Evolutionary conservation across 1,140 invertebrate genomes (phyloP).

Genomic region (Lutraria rhynchaena): DNA sequence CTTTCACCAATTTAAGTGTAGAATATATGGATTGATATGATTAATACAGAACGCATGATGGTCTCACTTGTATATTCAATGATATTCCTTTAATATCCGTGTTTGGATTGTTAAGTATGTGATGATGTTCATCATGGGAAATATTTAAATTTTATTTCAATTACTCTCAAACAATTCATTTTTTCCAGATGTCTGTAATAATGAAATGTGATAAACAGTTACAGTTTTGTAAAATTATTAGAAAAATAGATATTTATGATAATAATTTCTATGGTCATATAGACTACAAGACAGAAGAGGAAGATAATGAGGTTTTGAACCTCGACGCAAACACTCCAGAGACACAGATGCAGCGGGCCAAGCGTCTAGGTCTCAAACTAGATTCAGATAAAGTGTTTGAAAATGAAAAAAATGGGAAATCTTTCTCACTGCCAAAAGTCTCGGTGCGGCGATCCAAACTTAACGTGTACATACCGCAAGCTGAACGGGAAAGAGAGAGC

Average conservation of each 20-base stretch:
- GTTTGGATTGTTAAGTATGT: no score
- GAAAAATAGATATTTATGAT: neutral
- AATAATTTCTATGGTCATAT: constrained; percentile 18
- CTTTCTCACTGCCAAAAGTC: neutral
- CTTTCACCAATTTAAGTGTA: no score
- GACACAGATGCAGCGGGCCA: constrained; percentile 52
- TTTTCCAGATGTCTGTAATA: no score
- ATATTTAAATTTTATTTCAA: no score
- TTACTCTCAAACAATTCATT: no score
- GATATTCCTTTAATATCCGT: no score
- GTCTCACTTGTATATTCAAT: no score
- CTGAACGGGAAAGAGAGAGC: constrained; percentile 42
- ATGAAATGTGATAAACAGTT: no score
- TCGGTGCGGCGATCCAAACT: constrained; percentile 25
- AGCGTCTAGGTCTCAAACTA: constrained; percentile 46
- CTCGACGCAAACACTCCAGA: constrained; percentile 45
- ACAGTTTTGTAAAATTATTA: neutral
- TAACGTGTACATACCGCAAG: constrained; percentile 56
- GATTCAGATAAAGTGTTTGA: constrained; percentile 54
- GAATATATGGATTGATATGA: no score
- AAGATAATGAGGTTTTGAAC: constrained; percentile 31
- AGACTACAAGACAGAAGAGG: constrained; percentile 29
- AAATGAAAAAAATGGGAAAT: constrained; percentile 34
- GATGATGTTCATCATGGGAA: no score
- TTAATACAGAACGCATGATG: no score